phyloP scores from a whole-genome alignment of 2,888 invertebrate species.

The Idaea dimidiata region DNA sequence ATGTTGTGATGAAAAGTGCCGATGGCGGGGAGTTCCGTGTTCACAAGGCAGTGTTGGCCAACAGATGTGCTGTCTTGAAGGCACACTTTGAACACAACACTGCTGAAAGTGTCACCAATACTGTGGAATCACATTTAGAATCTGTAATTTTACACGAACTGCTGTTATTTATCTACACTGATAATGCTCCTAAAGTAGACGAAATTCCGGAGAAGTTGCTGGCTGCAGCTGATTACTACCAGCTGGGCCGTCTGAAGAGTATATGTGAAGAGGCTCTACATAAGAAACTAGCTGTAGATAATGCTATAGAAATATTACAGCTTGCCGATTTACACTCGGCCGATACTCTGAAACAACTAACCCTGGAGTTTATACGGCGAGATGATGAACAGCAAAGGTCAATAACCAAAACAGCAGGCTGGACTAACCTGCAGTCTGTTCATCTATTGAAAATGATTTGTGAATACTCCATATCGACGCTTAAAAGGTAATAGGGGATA shows the following conservation, averaged over 20 bases:
- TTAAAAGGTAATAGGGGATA: too few relatives aligned
- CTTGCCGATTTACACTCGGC: slow-evolving; percentile 71
- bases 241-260: slow-evolving; percentile 62
- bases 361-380: slow-evolving; percentile 65
- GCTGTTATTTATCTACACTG: slow-evolving; percentile 67
- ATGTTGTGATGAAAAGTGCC: slow-evolving; percentile 8
- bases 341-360: slow-evolving; percentile 54
- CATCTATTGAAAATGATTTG: slow-evolving; percentile 48
- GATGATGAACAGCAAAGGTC: slow-evolving; percentile 65
- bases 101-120: slow-evolving; percentile 6
- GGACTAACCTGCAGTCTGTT: slow-evolving; percentile 65
- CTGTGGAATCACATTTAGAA: slow-evolving; percentile 7
- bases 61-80: slow-evolving; percentile 8
- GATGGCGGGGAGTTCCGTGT: slow-evolving; percentile 7
- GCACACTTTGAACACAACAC: slow-evolving; percentile 9
- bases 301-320: slow-evolving; percentile 69
- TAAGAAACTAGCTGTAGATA: slow-evolving; percentile 67
- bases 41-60: slow-evolving; percentile 6
- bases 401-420: slow-evolving; percentile 69
- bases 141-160: slow-evolving; percentile 49
- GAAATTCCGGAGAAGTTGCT: slow-evolving; percentile 68
- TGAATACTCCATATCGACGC: not conserved
- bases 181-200: slow-evolving; percentile 67
- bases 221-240: slow-evolving; percentile 72
- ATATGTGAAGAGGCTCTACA: slow-evolving; percentile 70